Base-by-base conservation (phyloP, 2,113 vertebrate genomes). In the Burhinus bistriatus region DNA sequence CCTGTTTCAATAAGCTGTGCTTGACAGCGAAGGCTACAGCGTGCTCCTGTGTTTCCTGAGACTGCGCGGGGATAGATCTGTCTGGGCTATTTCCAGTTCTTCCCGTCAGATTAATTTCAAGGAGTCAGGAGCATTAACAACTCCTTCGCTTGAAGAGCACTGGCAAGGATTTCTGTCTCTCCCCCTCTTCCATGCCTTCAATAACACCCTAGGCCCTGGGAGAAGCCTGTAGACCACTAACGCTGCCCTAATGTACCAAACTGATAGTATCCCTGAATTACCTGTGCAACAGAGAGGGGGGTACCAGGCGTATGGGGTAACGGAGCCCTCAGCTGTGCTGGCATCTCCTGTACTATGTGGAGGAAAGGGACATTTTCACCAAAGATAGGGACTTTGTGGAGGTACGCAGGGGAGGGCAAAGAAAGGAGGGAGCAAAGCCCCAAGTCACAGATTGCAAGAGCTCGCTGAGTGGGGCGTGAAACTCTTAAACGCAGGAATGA, bases 61-160 rank as follows among this genome's bases (percentile, higher is more conserved):
- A 32, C 30, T 80, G 78, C 59, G 86, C 44, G 22, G 51, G 71
- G 58, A 59, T 62, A 58, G 69, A 44, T 59, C 52, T 71, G 64
- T 66, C 82, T 68, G 79, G 64, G 58, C 51, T 83, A n/a, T 90
- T 89, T 94, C 45, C 80, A 81, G n/a, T 75, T 88, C 83, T 54
- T 80, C 70, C 55, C 77, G 68, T 83, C 90, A 90, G 90, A 70
- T 86, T 95, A 95, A 86, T 90, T 90, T 90, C 79, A 83, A 93
- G 88, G 76, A 95, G 66, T 51, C 11, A 4, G 36, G 64, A 86
- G 45, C 58, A 90, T 90, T 92, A 88, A 65, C 38, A 73, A 23
- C 40, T 51, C 66, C 57, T 88, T 88, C 1, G 2, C 22, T 81
- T 93, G 57, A 77, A 92, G 55, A 92, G 15, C 20, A 7, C 26